phyloP scores from a whole-genome alignment of 1,140 invertebrate genomes.

The Drosophila asahinai region DNA sequence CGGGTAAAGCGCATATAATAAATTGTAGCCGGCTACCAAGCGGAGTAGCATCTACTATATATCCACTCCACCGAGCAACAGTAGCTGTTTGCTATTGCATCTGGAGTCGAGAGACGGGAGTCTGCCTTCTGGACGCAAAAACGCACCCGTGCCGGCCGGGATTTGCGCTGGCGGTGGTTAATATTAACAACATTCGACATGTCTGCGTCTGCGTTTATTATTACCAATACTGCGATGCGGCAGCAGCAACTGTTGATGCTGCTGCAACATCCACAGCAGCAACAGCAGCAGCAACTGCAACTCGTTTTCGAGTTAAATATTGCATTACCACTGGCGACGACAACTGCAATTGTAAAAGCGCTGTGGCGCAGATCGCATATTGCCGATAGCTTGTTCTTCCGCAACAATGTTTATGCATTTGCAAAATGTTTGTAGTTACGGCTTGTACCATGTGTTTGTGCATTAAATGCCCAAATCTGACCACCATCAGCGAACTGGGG shows the following conservation, averaged over 20 bases:
- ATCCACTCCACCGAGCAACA: conserved; percentile 30
- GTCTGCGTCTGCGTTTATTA: conserved; percentile 72
- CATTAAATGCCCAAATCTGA: conserved; percentile 35
- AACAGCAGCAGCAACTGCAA: conserved; percentile 43
- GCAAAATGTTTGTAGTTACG: conserved; percentile 47
- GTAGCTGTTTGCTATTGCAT: conserved; percentile 24
- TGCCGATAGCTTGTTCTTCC: conserved; percentile 41
- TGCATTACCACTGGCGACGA: conserved; percentile 56
- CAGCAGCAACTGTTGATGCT: conserved; percentile 1
- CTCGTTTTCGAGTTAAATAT: conserved; percentile 56
- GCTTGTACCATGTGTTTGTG: conserved; percentile 18
- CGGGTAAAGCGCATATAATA: conserved; percentile 76
- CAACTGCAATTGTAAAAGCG: conserved; percentile 50
- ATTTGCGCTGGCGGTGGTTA: conserved; percentile 51
- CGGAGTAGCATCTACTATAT: conserved; percentile 27
- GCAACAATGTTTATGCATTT: conserved; percentile 42
- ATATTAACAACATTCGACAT: conserved; percentile 73
- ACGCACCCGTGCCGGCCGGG: conserved; percentile 28
- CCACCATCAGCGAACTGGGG: conserved; percentile 17
- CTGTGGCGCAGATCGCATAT: conserved; percentile 41
- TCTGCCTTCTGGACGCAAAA: conserved; percentile 22
- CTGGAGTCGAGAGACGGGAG: not conserved
- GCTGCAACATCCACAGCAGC: not conserved
- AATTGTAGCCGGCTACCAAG: conserved; percentile 72
- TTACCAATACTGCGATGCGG: conserved; percentile 49